phyloP scores from a whole-genome alignment of 2,797 vertebrate genomes.

The Diglossa cyanea region DNA sequence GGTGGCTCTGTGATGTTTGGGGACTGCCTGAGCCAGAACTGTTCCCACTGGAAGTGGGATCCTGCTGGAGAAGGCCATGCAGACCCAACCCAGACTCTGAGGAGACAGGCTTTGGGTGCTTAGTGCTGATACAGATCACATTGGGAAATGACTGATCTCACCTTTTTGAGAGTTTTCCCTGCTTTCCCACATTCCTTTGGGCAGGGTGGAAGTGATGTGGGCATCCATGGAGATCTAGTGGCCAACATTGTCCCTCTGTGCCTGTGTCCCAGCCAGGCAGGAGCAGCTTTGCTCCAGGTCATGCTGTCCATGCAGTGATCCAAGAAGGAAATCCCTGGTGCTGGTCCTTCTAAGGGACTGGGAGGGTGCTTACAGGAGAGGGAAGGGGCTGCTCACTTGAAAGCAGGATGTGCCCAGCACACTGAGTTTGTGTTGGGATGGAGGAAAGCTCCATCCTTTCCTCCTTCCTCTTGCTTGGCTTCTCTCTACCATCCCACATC shows the following conservation, averaged over 20 bases:
- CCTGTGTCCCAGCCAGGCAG: not conserved
- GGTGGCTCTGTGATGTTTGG: not conserved
- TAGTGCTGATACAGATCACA: not conserved
- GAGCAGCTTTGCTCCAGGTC: not conserved
- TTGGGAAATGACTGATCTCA: not conserved
- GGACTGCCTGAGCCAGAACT: conserved; percentile 14
- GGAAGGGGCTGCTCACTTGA: not conserved
- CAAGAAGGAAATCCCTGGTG: not conserved
- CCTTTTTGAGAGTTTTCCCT: not conserved
- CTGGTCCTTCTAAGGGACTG: not conserved
- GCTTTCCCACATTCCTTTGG: not conserved
- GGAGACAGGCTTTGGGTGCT: not conserved
- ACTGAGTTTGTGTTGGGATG: not conserved
- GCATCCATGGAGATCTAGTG: not conserved
- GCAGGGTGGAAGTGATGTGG: not conserved
- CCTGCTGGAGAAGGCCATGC: not conserved
- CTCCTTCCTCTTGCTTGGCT: not conserved
- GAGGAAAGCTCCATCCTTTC: not conserved
- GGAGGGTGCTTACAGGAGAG: not conserved
- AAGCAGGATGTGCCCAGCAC: not conserved
- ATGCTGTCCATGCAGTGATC: not conserved
- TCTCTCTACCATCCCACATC: not conserved
- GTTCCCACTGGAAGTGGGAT: conserved; percentile 26
- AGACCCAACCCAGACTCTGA: not conserved
- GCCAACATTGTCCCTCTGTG: not conserved